A percentile compares a stretch with the other conserved stretches of the same genome.
phyloP scores from a whole-genome alignment of 2,797 vertebrate genomes.

The Lithobates sylvaticus region DNA sequence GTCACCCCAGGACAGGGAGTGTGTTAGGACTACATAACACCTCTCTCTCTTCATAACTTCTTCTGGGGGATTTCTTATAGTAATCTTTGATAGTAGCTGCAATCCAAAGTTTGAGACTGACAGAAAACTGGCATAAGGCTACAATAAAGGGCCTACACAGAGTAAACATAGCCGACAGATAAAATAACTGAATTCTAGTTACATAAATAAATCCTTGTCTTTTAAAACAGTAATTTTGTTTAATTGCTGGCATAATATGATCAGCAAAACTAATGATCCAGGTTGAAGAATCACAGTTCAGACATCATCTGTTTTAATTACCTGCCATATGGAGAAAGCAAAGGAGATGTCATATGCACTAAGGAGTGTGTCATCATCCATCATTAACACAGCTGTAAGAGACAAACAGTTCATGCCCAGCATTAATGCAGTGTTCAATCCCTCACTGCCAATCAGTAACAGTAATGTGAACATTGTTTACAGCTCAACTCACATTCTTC shows the following conservation, averaged over 20 bases:
- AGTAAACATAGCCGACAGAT: no score
- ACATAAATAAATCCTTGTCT: not conserved
- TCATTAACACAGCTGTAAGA: slow-evolving; percentile 88
- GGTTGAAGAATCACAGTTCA: slow-evolving; percentile 31
- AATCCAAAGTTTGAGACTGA: no score
- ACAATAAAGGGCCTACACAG: no score
- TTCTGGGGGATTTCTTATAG: no score
- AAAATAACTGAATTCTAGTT: no score
- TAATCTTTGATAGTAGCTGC: no score
- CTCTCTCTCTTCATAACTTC: no score
- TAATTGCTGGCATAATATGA: slow-evolving; percentile 1
- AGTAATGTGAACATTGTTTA: not conserved
- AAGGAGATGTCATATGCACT: slow-evolving; percentile 92
- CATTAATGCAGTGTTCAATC: not conserved
- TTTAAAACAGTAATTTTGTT: not conserved
- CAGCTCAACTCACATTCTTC: no score
- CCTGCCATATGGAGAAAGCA: slow-evolving; percentile 96
- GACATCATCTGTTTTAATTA: slow-evolving; percentile 71
- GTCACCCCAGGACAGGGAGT: no score
- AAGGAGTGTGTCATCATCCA: slow-evolving; percentile 92
- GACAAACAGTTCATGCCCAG: slow-evolving; percentile 1
- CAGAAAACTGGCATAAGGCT: no score
- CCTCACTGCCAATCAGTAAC: not conserved
- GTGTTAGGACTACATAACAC: no score
- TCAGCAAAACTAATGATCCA: slow-evolving; percentile 27